These are phyloP conservation scores for Montipora foliosa DNA, from an alignment of 64 coral and sea anemone species.

Conservation along the genomic window DNA sequence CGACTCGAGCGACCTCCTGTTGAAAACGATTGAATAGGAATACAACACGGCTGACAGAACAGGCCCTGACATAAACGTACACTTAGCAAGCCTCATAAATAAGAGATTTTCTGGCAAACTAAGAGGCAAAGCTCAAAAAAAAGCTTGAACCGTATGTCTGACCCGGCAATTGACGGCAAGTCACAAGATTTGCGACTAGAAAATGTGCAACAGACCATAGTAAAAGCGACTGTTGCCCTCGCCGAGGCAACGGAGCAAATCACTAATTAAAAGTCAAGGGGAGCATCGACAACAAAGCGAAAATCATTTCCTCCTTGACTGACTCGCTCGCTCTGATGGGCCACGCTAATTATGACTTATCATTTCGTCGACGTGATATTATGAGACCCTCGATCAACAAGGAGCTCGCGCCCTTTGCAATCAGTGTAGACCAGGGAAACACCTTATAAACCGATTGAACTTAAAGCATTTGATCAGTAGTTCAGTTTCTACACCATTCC, in stretches of 20 bases:
- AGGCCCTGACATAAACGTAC: constrained; percentile 20
- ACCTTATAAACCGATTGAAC: too few species aligned
- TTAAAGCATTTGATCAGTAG: too few species aligned
- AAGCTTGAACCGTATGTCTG: constrained; percentile 52
- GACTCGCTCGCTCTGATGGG: constrained; percentile 27
- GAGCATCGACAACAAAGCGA: background rate
- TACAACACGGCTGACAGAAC: background rate
- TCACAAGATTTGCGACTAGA: constrained; percentile 49
- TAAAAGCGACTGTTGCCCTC: constrained; percentile 39
- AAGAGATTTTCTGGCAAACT: constrained; percentile 51
- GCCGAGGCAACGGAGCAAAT: background rate
- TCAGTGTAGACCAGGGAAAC: background rate
- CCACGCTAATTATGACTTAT: background rate
- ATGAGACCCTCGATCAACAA: constrained; percentile 52
- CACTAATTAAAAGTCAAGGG: background rate
- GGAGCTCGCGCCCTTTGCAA: constrained; percentile 23
- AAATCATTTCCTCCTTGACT: constrained; percentile 8
- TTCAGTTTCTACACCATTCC: too few species aligned
- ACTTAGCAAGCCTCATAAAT: constrained; percentile 51
- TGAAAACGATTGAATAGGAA: constrained; percentile 44
- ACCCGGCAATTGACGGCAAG: constrained; percentile 47
- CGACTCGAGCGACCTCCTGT: constrained; percentile 33
- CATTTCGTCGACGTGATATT: constrained; percentile 16
- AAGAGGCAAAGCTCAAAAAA: constrained; percentile 52
- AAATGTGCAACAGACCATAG: constrained; percentile 56